Conservation (phyloP, 1,140 invertebrate species). For the Nasonia giraulti region DNA sequence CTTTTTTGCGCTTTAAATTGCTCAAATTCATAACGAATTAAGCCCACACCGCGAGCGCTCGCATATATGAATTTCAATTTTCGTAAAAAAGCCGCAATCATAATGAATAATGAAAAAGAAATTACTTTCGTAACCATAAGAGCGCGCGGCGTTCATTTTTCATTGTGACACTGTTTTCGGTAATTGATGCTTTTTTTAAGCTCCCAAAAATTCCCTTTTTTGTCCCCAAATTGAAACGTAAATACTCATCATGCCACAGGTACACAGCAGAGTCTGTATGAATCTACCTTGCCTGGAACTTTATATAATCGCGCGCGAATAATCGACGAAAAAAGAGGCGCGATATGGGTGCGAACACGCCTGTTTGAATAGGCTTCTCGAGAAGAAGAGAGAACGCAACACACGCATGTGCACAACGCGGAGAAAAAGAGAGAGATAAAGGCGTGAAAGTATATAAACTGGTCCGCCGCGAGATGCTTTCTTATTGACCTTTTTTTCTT, state of each 20-base stretch:
- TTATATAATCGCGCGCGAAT: not conserved
- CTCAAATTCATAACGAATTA: not conserved
- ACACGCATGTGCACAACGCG: not conserved
- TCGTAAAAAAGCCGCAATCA: not conserved
- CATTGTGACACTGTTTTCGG: not conserved
- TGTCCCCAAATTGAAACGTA: not conserved
- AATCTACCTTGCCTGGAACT: not conserved
- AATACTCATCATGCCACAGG: not conserved
- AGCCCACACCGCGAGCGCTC: not conserved
- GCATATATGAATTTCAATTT: not conserved
- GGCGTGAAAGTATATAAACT: slow-evolving; percentile 41
- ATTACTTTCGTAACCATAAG: not conserved
- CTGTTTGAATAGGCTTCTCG: slow-evolving; percentile 11
- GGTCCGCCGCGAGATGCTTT: slow-evolving; percentile 27
- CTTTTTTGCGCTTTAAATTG: not conserved
- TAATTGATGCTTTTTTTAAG: not conserved
- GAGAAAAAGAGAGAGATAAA: not conserved
- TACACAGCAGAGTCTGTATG: not conserved
- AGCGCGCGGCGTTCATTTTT: not conserved
- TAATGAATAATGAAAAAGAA: not conserved
- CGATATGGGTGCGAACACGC: not conserved
- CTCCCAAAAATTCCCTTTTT: not conserved
- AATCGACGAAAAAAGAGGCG: not conserved
- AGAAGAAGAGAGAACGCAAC: not conserved
- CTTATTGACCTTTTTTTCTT: not conserved